Conservation (phyloP, 2,113 vertebrate genomes). For the Sylvilagus bachmani region DNA sequence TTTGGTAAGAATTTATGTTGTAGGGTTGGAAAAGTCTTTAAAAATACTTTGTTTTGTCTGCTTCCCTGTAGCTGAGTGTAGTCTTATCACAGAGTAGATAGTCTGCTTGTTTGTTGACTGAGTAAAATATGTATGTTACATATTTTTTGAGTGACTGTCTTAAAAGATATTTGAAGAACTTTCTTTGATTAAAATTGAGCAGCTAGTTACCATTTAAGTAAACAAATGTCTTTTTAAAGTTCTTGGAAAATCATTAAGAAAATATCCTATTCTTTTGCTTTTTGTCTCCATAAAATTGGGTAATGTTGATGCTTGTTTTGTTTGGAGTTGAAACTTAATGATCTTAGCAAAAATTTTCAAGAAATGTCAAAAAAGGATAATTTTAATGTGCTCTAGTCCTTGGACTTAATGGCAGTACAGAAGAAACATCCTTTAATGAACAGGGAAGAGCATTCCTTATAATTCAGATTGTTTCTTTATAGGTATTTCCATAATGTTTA, state of each 20-base stretch:
- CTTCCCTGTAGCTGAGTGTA: neutral
- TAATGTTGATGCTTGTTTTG: neutral
- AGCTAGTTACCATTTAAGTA: neutral
- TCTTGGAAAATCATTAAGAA: neutral
- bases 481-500: slow-evolving; percentile 8
- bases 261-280: slow-evolving; percentile 7
- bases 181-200: slow-evolving; percentile 40
- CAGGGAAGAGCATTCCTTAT: slow-evolving; percentile 16
- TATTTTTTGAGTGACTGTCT: slow-evolving; percentile 47
- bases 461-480: slow-evolving; percentile 10
- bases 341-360: slow-evolving; percentile 20
- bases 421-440: slow-evolving; percentile 1
- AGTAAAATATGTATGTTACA: neutral
- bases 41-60: slow-evolving; percentile 20
- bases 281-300: neutral
- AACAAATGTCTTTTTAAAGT: neutral
- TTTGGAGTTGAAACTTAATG: slow-evolving; percentile 53
- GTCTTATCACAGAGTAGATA: neutral
- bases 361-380: neutral
- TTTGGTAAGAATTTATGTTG: slow-evolving; percentile 4
- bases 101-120: neutral
- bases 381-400: slow-evolving; percentile 28
- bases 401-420: neutral
- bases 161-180: neutral
- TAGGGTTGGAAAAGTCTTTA: slow-evolving; percentile 4